Evolutionary conservation across 2,888 invertebrate species (phyloP).

Genomic region (Orthosia incerta): DNA sequence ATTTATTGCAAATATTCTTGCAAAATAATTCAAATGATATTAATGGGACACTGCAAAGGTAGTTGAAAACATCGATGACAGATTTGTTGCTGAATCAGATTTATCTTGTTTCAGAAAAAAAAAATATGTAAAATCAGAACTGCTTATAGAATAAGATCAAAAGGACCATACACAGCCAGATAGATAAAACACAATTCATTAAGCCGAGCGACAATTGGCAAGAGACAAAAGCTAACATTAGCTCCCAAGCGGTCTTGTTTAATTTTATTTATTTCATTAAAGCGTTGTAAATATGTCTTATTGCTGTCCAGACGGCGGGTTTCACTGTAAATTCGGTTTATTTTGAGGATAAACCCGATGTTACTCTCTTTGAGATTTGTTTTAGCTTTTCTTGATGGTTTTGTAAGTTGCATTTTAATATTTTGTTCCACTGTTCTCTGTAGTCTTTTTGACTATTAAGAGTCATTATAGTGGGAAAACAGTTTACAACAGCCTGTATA

Average conservation of each 20-base stretch:
- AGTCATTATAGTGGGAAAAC: not conserved
- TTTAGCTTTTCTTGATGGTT: conserved; percentile 25
- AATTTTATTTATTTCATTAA: conserved; percentile 64
- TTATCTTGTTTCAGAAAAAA: not conserved
- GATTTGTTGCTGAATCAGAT: not conserved
- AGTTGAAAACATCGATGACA: not conserved
- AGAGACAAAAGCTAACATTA: conserved; percentile 65
- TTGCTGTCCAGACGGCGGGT: conserved; percentile 61
- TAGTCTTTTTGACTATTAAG: not conserved
- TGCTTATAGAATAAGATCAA: conserved; percentile 20
- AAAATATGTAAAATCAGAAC: conserved; percentile 4
- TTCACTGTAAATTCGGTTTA: conserved; percentile 66
- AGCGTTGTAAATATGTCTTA: conserved; percentile 67
- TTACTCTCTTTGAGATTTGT: conserved; percentile 38
- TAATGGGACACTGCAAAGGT: not conserved
- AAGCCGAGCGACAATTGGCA: conserved; percentile 60
- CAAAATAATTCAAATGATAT: not conserved
- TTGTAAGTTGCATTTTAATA: conserved; percentile 4
- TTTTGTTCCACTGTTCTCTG: not conserved
- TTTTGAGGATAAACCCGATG: conserved; percentile 59
- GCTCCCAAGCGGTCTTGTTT: conserved; percentile 56
- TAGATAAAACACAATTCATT: conserved; percentile 58
- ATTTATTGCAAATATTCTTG: not conserved
- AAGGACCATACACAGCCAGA: conserved; percentile 20
- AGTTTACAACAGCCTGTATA: not conserved